Base-by-base conservation (phyloP, 2,888 invertebrate genomes). In the Sminthurinus aureus region DNA sequence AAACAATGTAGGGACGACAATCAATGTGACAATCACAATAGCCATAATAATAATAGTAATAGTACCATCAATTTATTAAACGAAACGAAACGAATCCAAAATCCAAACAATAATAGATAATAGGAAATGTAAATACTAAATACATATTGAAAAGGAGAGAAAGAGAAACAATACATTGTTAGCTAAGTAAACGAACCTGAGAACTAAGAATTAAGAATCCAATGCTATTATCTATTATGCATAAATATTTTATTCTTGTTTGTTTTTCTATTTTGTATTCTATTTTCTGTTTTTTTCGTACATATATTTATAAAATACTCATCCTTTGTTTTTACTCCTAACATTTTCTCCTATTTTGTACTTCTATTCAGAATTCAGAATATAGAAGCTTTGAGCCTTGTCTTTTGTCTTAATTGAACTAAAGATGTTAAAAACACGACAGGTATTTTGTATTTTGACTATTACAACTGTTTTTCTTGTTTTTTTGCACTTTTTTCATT, bases 161-260 rank as follows among this genome's bases (percentile, higher is more conserved):
- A 51, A 75, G 38, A 75, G 75, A 50, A 20, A 76, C 58, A 75
- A 76, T 76, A 76, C 76, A 52, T 76, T 76, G 76, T 76, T 76
- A 76, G 76, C 22, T 76, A 50, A 76, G 76, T 76, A 15, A 76
- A 76, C 58, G 20, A 76, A 52, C 12, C 26, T n/a, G 20, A 22
- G 11, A 12, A n/a, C 69, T 69, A 3, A 6, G 24, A 26, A 71
- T 24, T 71, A 26, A 24, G 24, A 20, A 0, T 8, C 1, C 69
- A 3, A n/a, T 22, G n/a, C 15, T 67, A 11, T 18, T 67, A n/a
- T 67, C 22, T 67, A 22, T 67, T 67, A 20, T 67, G 8, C n/a
- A 20, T 8, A 67, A 67, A 18, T 67, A 12, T 71, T 11, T 24
- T 24, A 9, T 26, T 13, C 71, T 58, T 15, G 58, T 11, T 58